A percentile compares a stretch with the other conserved stretches of the same genome.
Evolutionary conservation across 2,888 invertebrate species (phyloP).

Genomic region (Microctonus aethiopoides): DNA sequence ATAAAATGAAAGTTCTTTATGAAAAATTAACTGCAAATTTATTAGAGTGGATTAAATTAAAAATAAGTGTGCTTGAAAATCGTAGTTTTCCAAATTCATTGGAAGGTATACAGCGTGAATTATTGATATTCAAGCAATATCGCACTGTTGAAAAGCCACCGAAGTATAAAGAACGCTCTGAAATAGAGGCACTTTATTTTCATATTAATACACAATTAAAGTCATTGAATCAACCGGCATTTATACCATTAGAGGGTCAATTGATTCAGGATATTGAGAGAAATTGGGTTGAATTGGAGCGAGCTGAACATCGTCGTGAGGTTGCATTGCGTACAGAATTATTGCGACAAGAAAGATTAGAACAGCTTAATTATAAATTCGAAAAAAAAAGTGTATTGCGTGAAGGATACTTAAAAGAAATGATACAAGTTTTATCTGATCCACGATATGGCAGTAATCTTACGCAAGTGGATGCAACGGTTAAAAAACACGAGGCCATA

Average conservation of each 20-base stretch:
- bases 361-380: conserved; percentile 95
- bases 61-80: conserved; percentile 84
- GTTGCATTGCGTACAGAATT: conserved; percentile 92
- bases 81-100: conserved; percentile 93
- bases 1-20: conserved; percentile 91
- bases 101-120: conserved; percentile 92
- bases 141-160: conserved; percentile 98
- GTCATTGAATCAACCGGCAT: conserved; percentile 90
- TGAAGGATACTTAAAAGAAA: conserved; percentile 96
- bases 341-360: conserved; percentile 89
- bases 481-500: conserved; percentile 98
- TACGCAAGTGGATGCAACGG: conserved; percentile 94
- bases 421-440: conserved; percentile 95
- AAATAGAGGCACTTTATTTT: conserved; percentile 96
- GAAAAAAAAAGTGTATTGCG: conserved; percentile 94
- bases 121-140: conserved; percentile 93
- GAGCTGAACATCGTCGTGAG: conserved; percentile 94
- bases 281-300: conserved; percentile 92
- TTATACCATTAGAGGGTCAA: conserved; percentile 88
- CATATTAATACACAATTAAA: conserved; percentile 96
- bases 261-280: conserved; percentile 95
- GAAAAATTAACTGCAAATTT: conserved; percentile 85
- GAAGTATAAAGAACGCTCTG: conserved; percentile 97
- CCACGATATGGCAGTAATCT: conserved; percentile 91
- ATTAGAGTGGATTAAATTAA: conserved; percentile 92